Base-by-base conservation (phyloP, 2,797 vertebrate genomes). In the Gambelia wislizenii region DNA sequence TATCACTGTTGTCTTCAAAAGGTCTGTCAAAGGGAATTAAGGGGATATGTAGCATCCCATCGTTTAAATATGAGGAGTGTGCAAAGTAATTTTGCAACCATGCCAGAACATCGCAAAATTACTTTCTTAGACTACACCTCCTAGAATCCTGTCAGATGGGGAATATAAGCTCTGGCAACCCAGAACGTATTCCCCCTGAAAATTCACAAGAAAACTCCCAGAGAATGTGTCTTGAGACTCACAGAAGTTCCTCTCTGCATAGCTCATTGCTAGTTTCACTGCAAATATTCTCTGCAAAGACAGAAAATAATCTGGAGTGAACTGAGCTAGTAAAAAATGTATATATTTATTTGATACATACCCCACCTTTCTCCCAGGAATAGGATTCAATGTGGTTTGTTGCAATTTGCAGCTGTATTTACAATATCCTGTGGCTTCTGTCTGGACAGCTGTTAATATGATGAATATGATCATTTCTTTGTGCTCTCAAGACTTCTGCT, bases 401-500 rank as follows among this genome's bases (percentile, higher is more conserved):
- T 84, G 39, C 90, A 86, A 84, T 91, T 82, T 89, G 22, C 67
- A 2, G 12, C 85, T 91, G 47, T 89, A 87, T 86, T 90, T 91
- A 59, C 92, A 77, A 90, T 92, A 54, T 49, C 90, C 75, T 76
- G 80, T 39, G 36, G 64, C 59, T 91, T 84, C 91, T 75, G 70
- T 90, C 88, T 67, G 77, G 88, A 88, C 93, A 93, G 83, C 89
- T 95, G 91, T 22, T 59, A 59, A 18, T 59, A 22, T 54, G 52
- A 3, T 94, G 88, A 86, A 84, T 74, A 67, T 91, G 70, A 93
- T 91, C 81, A 74, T 83, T 95, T 94, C 78, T 54, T 76, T 83
- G 88, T 96, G 91, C 93, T 95, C 85, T 88, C 91, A 90, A n/a
- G 64, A 86, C 84, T 94, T 94, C 89, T 93, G 89, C 72, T 94